Base-by-base conservation (phyloP, 64 coral and sea anemone genomes). In the Pachyseris speciosa region DNA sequence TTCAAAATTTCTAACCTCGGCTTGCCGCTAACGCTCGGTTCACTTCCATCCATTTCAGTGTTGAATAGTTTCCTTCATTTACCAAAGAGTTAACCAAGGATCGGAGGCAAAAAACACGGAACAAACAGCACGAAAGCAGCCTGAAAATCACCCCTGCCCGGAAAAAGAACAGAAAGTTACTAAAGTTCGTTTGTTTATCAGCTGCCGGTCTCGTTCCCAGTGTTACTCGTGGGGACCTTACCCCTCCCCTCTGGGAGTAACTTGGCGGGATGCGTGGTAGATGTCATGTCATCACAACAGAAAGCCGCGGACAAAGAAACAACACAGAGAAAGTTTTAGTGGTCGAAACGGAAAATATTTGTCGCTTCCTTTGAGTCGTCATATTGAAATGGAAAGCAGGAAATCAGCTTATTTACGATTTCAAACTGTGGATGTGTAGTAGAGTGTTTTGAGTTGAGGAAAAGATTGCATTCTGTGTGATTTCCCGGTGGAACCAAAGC, bases 321-420 rank as follows among this genome's bases (percentile, higher is more conserved):
- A 81, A 60, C 51, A 81, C 19, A 41, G 52, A 81, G 48, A 81
- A 81, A 61, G 52, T 24, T 81, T 61, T 40, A 61, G 77, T 22
- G 77, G 77, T 37, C 30, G 33, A 37, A 61, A 61, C 9, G 20
- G 19, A 81, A 81, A 79, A 59, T 7, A 9, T 40, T 81, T 16
- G 20, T 2, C 53, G 51, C 37, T 81, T 81, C 77, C 51, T 39
- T 0, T 9, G 3, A 59, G 3, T 4, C 10, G 13, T 12, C 34
- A 61, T 34, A n/a, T 53, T 40, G 51, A 38, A 60, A 81, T 81
- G 77, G 27, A 40, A 63, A 81, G 19, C 51, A 63, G 52, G 77
- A 60, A 36, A 61, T 37, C 13, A 25, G 2, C 9, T 26, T 81
- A 59, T 81, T 39, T 37, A 81, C 32, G 77, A 33, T 61, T 8